These are phyloP conservation scores for Latrodectus elegans DNA, from an alignment of 2,888 invertebrate genomes.

Conservation along the genomic window DNA sequence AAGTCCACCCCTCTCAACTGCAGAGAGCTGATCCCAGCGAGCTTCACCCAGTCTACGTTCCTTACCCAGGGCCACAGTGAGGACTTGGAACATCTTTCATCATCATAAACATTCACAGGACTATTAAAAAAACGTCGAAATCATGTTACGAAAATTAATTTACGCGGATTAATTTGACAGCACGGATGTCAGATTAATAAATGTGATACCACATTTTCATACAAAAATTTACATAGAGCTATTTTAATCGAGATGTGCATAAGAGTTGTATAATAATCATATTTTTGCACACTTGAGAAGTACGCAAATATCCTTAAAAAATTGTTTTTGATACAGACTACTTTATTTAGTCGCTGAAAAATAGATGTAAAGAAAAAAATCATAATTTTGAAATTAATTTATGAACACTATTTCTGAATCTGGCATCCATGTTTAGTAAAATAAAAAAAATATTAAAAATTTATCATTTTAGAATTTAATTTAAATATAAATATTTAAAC, in stretches of 20 bases:
- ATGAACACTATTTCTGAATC: not conserved
- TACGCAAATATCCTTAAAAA: no score
- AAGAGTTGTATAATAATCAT: no score
- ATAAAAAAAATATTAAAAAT: constrained; percentile 18
- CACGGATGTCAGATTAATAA: constrained; percentile 66
- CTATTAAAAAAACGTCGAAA: not conserved
- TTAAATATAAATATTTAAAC: not conserved
- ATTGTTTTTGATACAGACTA: no score
- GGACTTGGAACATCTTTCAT: constrained; percentile 21
- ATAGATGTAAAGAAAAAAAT: no score
- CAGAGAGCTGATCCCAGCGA: constrained; percentile 63
- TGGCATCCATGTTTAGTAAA: constrained; percentile 59
- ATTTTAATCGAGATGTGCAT: no score
- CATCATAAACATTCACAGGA: not conserved
- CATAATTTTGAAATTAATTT: no score
- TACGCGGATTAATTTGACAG: constrained; percentile 61
- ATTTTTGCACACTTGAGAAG: no score
- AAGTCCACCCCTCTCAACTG: constrained; percentile 18
- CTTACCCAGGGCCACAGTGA: constrained; percentile 60
- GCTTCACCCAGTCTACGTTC: constrained; percentile 63
- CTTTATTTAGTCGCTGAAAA: no score
- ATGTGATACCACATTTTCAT: constrained; percentile 38
- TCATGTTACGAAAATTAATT: constrained; percentile 38
- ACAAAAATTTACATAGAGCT: not conserved
- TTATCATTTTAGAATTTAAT: constrained; percentile 3